Base-by-base conservation (phyloP, 2,797 vertebrate species). In the Pangasius mekongensis region DNA sequence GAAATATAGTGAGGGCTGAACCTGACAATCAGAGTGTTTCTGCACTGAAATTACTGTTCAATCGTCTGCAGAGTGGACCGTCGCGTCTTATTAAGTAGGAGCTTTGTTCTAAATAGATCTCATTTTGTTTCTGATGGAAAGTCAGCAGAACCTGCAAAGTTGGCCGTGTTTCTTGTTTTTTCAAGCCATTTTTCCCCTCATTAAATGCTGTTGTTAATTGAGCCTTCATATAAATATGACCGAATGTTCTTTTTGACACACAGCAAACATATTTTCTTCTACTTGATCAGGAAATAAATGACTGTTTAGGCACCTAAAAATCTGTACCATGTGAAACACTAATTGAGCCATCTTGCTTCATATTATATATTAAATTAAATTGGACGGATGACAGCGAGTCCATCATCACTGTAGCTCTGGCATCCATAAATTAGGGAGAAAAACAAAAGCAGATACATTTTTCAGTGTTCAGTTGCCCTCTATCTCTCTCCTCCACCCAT, bases 391-490 rank as follows among this genome's bases (percentile, higher is more conserved):
- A 56, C 67, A 18, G 36, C 13, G 33, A 74, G 36, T 58, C 67
- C 10, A 20, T 60, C 84, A 76, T 60, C 22, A 6, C 67, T 60
- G 66, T n/a, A 49, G 91, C 89, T 91, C 92, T 91, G 91, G 91
- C 92, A 84, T 91, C 91, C 93, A 93, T 94, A 95, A 94, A 94
- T 95, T 93, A 95, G 84, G 86, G 86, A 64, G 94, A 95, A 95
- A 93, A 94, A 95, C 95, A 94, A 93, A 93, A 92, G 36, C 56
- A 62, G 64, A n/a, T 54, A 49, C 52, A 24, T 54, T 73, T 82
- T 67, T 39, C 64, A 47, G 24, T 24, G 33, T 90, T 87, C 88
- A 82, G 36, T 90, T 89, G 88, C 88, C 87, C 89, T 91, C 87
- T 91, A 90, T 90, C 91, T 89, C 85, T 22, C 90, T 92, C 94